Conservation (phyloP, 1,140 invertebrate genomes). For the Eriocheir sinensis region DNA sequence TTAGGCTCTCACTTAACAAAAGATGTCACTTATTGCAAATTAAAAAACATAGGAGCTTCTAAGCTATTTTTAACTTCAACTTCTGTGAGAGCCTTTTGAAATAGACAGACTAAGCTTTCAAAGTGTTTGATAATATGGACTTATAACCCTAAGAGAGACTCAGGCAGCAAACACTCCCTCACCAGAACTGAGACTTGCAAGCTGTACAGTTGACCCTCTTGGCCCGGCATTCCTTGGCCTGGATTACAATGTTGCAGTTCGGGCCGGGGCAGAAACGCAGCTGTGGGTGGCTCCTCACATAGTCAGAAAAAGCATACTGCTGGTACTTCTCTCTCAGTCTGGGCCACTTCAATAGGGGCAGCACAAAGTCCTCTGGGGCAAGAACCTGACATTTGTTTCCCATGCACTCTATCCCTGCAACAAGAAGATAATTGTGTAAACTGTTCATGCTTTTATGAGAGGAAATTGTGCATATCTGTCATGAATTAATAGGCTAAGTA, state of each 20-base stretch:
- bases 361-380: slow-evolving; percentile 97
- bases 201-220: slow-evolving; percentile 90
- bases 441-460: too few relatives aligned
- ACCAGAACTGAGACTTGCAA: slow-evolving; percentile 93
- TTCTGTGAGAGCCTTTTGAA: too few relatives aligned
- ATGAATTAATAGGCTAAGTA: too few relatives aligned
- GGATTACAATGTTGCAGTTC: slow-evolving; percentile 94
- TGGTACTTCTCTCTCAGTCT: slow-evolving; percentile 95
- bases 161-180: slow-evolving; percentile 80
- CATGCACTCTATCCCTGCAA: slow-evolving; percentile 95
- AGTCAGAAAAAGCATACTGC: slow-evolving; percentile 96
- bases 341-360: slow-evolving; percentile 90
- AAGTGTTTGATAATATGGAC: too few relatives aligned
- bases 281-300: slow-evolving; percentile 95
- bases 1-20: too few relatives aligned
- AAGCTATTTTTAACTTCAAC: too few relatives aligned
- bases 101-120: too few relatives aligned
- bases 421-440: too few relatives aligned
- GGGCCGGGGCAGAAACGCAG: slow-evolving; percentile 97
- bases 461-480: too few relatives aligned
- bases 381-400: slow-evolving; percentile 94
- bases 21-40: too few relatives aligned
- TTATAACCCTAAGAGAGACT: slow-evolving; percentile 79
- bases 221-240: slow-evolving; percentile 89
- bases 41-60: too few relatives aligned